These are phyloP conservation scores for Knipowitschia caucasica DNA, from an alignment of 2,797 vertebrate species.

Conservation along the genomic window DNA sequence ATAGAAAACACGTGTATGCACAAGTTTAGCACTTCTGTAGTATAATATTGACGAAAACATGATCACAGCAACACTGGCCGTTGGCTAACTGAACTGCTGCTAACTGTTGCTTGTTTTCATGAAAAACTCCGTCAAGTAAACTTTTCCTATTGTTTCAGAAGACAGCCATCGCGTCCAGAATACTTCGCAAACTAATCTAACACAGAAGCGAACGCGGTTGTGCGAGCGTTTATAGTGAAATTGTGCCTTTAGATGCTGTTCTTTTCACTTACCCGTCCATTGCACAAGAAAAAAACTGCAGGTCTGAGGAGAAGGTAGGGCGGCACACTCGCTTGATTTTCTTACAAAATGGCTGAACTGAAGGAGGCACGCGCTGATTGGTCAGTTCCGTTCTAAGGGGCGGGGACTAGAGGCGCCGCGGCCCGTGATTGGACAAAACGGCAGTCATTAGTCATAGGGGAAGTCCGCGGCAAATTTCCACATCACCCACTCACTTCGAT, in stretches of 20 bases:
- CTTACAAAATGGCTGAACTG: conserved; percentile 82
- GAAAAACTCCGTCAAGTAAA: conserved; percentile 56
- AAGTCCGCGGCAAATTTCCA: conserved; percentile 68
- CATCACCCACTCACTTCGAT: conserved; percentile 13
- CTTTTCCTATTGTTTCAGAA: conserved; percentile 38
- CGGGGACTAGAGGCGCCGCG: conserved; percentile 31
- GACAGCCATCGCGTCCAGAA: background rate
- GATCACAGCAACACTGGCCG: conserved; percentile 40
- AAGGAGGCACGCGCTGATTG: conserved; percentile 69
- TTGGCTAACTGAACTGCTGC: conserved; percentile 51
- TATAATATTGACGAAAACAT: background rate
- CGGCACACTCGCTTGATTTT: conserved; percentile 70
- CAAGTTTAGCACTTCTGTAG: background rate
- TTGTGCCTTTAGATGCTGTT: conserved; percentile 41
- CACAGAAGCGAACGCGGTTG: background rate
- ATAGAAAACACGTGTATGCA: background rate
- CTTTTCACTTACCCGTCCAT: conserved; percentile 94
- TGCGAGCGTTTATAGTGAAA: background rate
- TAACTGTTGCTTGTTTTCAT: conserved; percentile 75
- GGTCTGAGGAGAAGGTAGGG: conserved; percentile 77
- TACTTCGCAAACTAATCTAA: background rate
- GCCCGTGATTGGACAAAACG: conserved; percentile 60
- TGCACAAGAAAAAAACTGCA: conserved; percentile 91
- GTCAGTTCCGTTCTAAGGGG: conserved; percentile 61
- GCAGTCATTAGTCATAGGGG: conserved; percentile 42